Conservation (phyloP, 2,888 invertebrate species). For the Megastigmus dorsalis region DNA sequence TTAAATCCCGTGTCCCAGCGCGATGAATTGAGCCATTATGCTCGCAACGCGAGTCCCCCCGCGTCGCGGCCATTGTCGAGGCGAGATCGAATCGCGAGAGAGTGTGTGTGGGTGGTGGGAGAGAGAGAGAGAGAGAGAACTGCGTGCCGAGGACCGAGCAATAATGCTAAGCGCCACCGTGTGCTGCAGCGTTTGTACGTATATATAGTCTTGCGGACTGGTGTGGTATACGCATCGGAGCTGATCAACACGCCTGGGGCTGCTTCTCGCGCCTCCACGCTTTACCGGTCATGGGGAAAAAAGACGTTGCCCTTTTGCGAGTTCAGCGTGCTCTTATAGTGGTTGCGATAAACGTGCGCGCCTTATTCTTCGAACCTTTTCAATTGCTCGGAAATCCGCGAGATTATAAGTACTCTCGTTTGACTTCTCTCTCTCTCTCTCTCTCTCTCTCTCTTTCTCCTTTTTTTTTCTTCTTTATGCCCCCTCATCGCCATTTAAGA, state of each 20-base stretch:
- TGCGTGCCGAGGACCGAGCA: no score
- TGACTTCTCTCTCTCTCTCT: not conserved
- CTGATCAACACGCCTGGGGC: not conserved
- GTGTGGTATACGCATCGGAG: no score
- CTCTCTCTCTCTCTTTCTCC: not conserved
- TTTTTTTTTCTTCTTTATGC: not conserved
- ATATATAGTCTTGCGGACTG: no score
- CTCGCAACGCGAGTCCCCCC: conserved; percentile 59
- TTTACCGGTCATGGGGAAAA: conserved; percentile 29
- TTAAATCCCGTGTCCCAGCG: conserved; percentile 29
- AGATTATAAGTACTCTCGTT: not conserved
- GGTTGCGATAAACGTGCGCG: no score
- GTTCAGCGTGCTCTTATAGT: not conserved
- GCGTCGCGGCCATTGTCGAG: no score
- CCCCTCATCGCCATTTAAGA: not conserved
- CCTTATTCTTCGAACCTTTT: conserved; percentile 35
- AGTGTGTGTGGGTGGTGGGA: no score
- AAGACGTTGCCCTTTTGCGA: conserved; percentile 35
- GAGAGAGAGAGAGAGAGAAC: no score
- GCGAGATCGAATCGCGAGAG: no score
- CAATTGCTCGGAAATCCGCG: conserved; percentile 40
- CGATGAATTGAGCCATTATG: conserved; percentile 66
- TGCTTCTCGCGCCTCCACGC: conserved; percentile 7
- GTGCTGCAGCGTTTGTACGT: no score
- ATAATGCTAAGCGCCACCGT: no score